Evolutionary conservation across 2,113 vertebrate genomes (phyloP).

Genomic region (Crotalus viridis): DNA sequence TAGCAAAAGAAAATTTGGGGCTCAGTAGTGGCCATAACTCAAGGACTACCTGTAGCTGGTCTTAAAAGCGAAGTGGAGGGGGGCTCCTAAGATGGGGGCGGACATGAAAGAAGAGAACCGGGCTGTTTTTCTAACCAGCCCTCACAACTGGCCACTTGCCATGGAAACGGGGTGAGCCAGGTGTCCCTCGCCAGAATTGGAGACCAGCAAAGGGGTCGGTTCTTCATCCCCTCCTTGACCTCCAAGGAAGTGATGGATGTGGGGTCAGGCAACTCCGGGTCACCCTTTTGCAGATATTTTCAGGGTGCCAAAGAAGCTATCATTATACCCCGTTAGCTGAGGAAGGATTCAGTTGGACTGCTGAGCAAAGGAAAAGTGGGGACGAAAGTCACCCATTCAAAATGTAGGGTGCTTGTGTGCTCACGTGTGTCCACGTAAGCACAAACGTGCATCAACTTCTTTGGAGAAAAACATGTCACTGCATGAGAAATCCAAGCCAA

Average conservation of each 20-base stretch:
- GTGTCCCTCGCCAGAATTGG: not conserved
- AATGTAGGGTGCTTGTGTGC: not conserved
- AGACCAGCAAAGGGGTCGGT: not conserved
- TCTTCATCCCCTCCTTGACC: not conserved
- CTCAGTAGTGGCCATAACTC: too few relatives aligned
- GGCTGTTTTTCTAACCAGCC: not conserved
- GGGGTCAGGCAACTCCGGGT: not conserved
- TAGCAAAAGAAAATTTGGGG: too few relatives aligned
- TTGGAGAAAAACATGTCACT: not conserved
- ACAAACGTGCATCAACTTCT: not conserved
- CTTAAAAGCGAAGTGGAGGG: not conserved
- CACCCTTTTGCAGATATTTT: not conserved
- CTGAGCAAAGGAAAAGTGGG: not conserved
- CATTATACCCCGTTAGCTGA: conserved; percentile 55
- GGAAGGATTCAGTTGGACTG: conserved; percentile 31
- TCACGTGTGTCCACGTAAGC: too few relatives aligned
- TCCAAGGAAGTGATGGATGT: not conserved
- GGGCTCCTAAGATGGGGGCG: not conserved
- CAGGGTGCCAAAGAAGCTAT: conserved; percentile 38
- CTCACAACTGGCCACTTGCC: not conserved
- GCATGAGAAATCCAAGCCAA: not conserved
- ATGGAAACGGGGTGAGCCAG: not conserved
- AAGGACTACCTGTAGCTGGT: not conserved
- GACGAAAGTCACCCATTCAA: conserved; percentile 33
- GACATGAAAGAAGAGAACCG: not conserved